Evolutionary conservation across 2,888 invertebrate species (phyloP), one percentile per base, ranked within the genome.

Genomic region (Tenthredo mesomela): DNA sequence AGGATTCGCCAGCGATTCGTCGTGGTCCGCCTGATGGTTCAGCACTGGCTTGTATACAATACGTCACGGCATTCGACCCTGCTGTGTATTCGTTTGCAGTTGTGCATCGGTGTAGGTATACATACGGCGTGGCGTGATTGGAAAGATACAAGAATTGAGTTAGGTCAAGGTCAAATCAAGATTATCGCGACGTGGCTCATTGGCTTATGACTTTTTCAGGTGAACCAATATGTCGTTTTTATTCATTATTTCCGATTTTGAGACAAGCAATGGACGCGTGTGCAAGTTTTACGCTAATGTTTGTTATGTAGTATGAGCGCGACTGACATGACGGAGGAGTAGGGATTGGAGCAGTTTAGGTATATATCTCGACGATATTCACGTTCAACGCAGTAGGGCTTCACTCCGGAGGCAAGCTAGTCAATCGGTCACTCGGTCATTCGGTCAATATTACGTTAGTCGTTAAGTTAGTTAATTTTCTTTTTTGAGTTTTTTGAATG

Each of bases 301-400:
- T 71, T 71, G 43, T 71, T 43, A 21, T n/a, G 21, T 71, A 29
- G 71, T 40, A 71, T 37, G 43, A 18, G 21, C 25, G 21, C 37
- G n/a, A n/a, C 12, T 18, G 29, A 18, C 9, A 54, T 29, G 78
- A 58, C 37, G 12, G 61, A 40, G 80, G 61, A 40, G 80, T 37
- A 61, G 80, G 58, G 61, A 50, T 15, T n/a, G 15, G 10, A 73
- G 33, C 21, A 80, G 80, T 80, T 80, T 58, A 80, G 80, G 37
- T 80, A 80, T 80, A 80, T 80, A 58, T 80, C 80, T 58, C 80
- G 40, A 80, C 80, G 80, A 61, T 61, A 61, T 61, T 80, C 80
- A 61, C 80, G 61, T 21, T 61, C 40, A 80, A 58, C 61, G 61
- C 80, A 80, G 80, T 80, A 61, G 58, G 40, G 25, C 78, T 58